A percentile compares a stretch with the other conserved stretches of the same genome.
Evolutionary conservation across 2,888 invertebrate species (phyloP).

Genomic region (Apomyelois bistriatella): DNA sequence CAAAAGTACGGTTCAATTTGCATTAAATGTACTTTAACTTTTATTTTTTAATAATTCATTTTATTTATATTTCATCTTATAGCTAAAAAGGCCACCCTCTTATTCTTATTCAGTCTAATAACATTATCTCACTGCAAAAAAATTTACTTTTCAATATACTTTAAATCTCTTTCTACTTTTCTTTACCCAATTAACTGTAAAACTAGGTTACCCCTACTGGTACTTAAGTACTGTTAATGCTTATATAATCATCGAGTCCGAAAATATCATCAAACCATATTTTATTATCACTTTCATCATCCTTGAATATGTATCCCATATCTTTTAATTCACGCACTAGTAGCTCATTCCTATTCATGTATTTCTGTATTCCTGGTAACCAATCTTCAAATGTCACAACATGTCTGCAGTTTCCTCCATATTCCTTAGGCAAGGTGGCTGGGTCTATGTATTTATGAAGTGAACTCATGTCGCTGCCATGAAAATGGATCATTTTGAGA

Average conservation of each 20-base stretch:
- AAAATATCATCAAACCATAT: background rate
- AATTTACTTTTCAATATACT: too few species aligned
- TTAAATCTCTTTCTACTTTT: too few species aligned
- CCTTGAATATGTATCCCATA: slow-evolving; percentile 75
- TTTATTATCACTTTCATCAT: slow-evolving; percentile 18
- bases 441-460: slow-evolving; percentile 61
- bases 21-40: too few species aligned
- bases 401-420: slow-evolving; percentile 72
- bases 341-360: slow-evolving; percentile 55
- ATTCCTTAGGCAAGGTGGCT: slow-evolving; percentile 56
- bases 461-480: slow-evolving; percentile 57
- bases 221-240: too few species aligned
- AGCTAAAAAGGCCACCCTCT: too few species aligned
- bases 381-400: slow-evolving; percentile 82
- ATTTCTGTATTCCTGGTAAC: slow-evolving; percentile 76
- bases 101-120: too few species aligned
- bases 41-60: too few species aligned
- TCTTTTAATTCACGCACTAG: slow-evolving; percentile 82
- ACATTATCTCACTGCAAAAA: too few species aligned
- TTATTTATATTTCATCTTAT: too few species aligned
- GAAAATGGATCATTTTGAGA: slow-evolving; percentile 72
- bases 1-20: too few species aligned
- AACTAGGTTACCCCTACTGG: too few species aligned
- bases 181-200: too few species aligned
- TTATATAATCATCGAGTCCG: background rate